Base-by-base conservation (phyloP, 2,888 invertebrate species). In the Marasmarcha lunaedactyla region DNA sequence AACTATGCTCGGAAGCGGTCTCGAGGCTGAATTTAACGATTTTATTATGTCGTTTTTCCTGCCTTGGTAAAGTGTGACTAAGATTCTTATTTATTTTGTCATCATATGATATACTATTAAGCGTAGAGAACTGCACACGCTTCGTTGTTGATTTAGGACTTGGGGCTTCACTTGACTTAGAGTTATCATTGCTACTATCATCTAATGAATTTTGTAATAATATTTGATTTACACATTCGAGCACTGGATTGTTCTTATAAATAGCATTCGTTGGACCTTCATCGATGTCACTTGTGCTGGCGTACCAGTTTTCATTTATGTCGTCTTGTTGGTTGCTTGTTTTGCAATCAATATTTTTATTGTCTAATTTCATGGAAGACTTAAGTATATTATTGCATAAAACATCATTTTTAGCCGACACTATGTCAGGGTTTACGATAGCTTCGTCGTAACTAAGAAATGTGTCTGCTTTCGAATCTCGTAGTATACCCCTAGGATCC, bases 181-280 rank as follows among this genome's bases (percentile, higher is more conserved):
- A 78, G 50, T 72, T 77, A 46, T 83, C 83, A 50, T 78, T 79
- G 45, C 79, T 81, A 50, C 83, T 85, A 43, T 84, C 88, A 46
- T 88, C 88, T 63, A 88, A 78, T 13, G 87, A 87, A 61, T 93
- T 93, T 52, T 92, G 90, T 20, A 94, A 70, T 30, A 94, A 72
- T 52, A 94, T 94, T 71, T 91, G 93, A 74, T 93, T 93, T 48
- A 94, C 93, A 59, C 93, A 93, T 67, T 94, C 93, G 37, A 94
- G 70, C 5, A 94, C 93, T 1, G 93, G 93, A 71, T 93, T 94
- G 50, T 93, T 92, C 63, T 90, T 88, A 50, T 90, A 90, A 50
- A 89, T 87, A 59, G 89, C 89, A 57, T 86, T 85, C 14, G 88
- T 86, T 41, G 89, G 88, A 46, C 89, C 87, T 49, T 91, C 91